A percentile compares a stretch with the other conserved stretches of the same genome.
Conservation (phyloP, 2,113 vertebrate genomes). For the Lepus americanus region DNA sequence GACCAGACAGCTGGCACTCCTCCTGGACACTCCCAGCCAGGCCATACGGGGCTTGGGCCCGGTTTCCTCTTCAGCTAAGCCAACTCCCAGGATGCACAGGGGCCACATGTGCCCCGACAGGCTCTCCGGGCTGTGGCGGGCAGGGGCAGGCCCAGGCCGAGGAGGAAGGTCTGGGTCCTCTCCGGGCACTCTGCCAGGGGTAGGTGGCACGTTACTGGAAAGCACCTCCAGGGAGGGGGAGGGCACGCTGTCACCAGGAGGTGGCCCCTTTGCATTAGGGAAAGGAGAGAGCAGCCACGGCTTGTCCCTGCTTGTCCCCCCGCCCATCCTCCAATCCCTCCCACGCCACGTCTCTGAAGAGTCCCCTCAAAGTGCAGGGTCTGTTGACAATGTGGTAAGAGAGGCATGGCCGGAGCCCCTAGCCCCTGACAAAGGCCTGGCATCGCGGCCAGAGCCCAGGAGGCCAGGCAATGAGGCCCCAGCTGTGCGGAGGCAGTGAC, state of each 20-base stretch:
- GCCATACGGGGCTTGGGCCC: background rate
- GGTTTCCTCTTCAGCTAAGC: background rate
- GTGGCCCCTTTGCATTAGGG: background rate
- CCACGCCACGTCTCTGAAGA: background rate
- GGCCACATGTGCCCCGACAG: background rate
- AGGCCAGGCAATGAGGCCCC: background rate
- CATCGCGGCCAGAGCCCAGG: background rate
- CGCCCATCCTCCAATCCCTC: background rate
- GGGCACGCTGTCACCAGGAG: background rate
- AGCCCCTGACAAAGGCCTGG: background rate
- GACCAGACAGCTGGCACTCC: background rate
- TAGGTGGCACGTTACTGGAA: conserved; percentile 40
- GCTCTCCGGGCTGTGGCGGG: background rate
- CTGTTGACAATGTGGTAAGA: background rate
- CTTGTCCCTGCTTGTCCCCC: conserved; percentile 4
- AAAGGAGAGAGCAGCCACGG: background rate
- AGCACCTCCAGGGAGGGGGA: background rate
- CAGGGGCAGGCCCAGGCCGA: background rate
- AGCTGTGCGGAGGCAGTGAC: background rate
- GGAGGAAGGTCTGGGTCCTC: background rate
- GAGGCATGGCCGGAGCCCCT: background rate
- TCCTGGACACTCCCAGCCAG: background rate
- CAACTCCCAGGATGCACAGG: background rate
- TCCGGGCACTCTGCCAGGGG: background rate
- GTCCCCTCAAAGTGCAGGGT: background rate